phyloP scores from a whole-genome alignment of 2,113 vertebrate species.

The Cyanoramphus novaezelandiae region DNA sequence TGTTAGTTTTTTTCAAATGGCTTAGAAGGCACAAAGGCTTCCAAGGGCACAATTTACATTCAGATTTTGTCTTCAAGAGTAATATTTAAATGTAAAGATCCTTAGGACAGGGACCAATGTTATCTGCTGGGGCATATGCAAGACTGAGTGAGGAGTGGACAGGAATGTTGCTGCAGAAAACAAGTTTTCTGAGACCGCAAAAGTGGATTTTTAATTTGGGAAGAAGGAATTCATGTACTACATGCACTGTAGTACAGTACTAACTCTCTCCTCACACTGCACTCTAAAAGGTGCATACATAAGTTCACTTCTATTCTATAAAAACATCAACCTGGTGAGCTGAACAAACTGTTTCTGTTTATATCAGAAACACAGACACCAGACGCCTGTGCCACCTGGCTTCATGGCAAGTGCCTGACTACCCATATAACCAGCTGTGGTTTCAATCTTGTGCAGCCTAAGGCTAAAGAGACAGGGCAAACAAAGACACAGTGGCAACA shows the following conservation, averaged over 20 bases:
- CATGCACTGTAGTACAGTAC: neutral
- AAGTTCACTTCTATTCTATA: neutral
- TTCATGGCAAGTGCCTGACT: neutral
- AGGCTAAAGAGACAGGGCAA: neutral
- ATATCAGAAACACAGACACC: neutral
- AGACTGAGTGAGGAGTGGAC: accelerated
- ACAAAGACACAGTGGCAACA: neutral
- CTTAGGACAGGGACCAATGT: neutral
- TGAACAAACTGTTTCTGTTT: neutral
- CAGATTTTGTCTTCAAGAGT: neutral
- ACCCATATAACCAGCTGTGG: neutral
- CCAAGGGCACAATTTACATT: neutral
- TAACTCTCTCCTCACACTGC: neutral
- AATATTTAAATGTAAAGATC: neutral
- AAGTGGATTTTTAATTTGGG: neutral
- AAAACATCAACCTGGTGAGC: neutral
- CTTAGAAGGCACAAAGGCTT: neutral
- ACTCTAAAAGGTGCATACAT: neutral
- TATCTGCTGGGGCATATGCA: neutral
- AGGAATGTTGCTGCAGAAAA: neutral
- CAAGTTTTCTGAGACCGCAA: neutral
- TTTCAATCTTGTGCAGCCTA: neutral
- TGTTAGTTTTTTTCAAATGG: neutral
- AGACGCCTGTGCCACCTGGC: neutral
- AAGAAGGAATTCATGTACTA: neutral